Evolutionary conservation across 1,140 invertebrate species (phyloP).

Genomic region (Agrypnia vestita): DNA sequence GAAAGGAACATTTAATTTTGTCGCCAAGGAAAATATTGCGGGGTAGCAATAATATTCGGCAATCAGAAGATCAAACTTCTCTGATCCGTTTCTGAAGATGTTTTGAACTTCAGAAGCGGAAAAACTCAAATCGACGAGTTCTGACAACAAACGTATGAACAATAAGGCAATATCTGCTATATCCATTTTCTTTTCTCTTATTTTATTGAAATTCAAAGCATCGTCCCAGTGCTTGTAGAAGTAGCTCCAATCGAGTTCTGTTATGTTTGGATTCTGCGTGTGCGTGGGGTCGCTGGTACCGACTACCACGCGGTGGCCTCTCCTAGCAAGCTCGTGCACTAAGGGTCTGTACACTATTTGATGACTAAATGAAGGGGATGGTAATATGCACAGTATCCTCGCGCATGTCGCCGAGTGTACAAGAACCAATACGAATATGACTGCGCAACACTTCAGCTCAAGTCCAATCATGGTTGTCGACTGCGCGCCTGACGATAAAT

Average conservation of each 20-base stretch:
- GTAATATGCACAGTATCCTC: constrained; percentile 42
- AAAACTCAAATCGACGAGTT: constrained; percentile 45
- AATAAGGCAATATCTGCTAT: constrained; percentile 31
- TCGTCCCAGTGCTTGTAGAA: constrained; percentile 60
- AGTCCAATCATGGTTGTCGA: background rate
- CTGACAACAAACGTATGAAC: background rate
- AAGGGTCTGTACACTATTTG: constrained; percentile 41
- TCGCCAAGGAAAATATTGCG: background rate
- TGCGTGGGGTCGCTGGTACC: constrained; percentile 63
- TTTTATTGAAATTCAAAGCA: constrained; percentile 35
- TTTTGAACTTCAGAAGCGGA: constrained; percentile 60
- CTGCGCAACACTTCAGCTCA: background rate
- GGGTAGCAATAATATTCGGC: constrained; percentile 57
- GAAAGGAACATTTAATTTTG: constrained; percentile 21
- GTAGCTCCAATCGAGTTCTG: constrained; percentile 64
- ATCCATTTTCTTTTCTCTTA: constrained; percentile 59
- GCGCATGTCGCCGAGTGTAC: constrained; percentile 1
- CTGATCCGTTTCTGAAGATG: constrained; percentile 59
- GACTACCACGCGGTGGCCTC: constrained; percentile 62
- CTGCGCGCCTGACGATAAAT: background rate
- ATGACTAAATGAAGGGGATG: constrained; percentile 43
- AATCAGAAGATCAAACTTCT: constrained; percentile 64
- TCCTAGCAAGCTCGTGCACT: constrained; percentile 60
- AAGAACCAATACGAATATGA: background rate
- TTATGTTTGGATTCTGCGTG: constrained; percentile 62